These are phyloP conservation scores for Drosophila pandora DNA, from an alignment of 1,140 invertebrate species.

Conservation along the genomic window DNA sequence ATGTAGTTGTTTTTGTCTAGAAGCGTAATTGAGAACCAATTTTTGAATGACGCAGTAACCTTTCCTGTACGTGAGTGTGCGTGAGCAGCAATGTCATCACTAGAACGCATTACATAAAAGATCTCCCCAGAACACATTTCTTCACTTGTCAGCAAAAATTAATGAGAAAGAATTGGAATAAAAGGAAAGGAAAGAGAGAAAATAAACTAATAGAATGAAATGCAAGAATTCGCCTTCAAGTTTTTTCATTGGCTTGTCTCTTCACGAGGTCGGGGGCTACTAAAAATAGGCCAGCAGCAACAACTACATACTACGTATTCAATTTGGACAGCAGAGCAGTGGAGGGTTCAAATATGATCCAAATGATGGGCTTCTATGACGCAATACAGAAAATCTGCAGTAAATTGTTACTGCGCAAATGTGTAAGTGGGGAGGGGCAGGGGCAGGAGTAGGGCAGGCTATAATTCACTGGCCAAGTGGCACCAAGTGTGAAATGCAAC, in stretches of 20 bases:
- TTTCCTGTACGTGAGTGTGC: constrained; percentile 15
- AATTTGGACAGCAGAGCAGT: constrained; percentile 1
- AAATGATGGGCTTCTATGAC: constrained; percentile 45
- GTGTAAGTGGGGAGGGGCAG: constrained; percentile 9
- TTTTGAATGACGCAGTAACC: constrained; percentile 52
- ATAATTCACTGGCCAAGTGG: constrained; percentile 38
- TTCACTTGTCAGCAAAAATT: constrained; percentile 27
- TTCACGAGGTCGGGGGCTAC: constrained; percentile 18
- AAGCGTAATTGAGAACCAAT: constrained; percentile 24
- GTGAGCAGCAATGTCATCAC: constrained; percentile 38
- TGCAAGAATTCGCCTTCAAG: constrained; percentile 12
- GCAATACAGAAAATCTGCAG: constrained; percentile 73
- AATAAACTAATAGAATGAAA: constrained; percentile 38
- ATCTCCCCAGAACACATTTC: constrained; percentile 10
- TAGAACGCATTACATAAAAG: constrained; percentile 38
- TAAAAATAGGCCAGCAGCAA: constrained; percentile 45
- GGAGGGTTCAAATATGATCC: constrained; percentile 16
- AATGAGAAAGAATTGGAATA: constrained; percentile 21
- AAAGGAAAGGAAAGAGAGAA: constrained; percentile 10
- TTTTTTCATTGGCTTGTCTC: constrained; percentile 7
- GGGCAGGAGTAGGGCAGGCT: constrained; percentile 14
- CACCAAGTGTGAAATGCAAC: constrained; percentile 37
- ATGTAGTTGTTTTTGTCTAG: constrained; percentile 5
- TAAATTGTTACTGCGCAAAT: constrained; percentile 75
- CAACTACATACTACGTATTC: constrained; percentile 11